Evolutionary conservation across 2,113 vertebrate genomes (phyloP), one percentile per base, ranked within the genome.

Genomic region (Sitta europaea): DNA sequence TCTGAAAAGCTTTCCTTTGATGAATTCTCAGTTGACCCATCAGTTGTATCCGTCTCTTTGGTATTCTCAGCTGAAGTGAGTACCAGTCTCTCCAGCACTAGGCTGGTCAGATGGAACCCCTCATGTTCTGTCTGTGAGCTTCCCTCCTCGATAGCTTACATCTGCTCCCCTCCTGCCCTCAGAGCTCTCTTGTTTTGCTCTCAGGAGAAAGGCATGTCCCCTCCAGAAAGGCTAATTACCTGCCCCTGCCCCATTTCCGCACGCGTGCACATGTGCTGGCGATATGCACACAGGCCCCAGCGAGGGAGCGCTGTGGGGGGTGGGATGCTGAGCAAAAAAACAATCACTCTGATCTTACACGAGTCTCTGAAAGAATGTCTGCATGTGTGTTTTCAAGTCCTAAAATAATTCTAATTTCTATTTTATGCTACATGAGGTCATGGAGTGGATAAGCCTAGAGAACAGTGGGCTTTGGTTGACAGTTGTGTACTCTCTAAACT

Each of bases 161-260:
- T 96, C 85, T 96, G 93, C 86, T 94, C 27, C 65, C 59, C 86
- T 94, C 36, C 72, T 28, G 8, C 80, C 90, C 72, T 90, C 78
- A 33, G 59, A 40, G 33, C 45, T 77, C 77, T 75, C 67, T 77
- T 75, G 31, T 83, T 93, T 83, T 92, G 63, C 59, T 96, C 90
- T 93, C 79, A 74, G 86, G 79, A 88, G 91, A 96, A 88, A 92
- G 79, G 78, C 86, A 94, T 81, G 68, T 92, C 75, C 78, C 59
- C 79, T 86, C 78, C 90, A 90, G 82, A 74, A 94, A 36, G 78
- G 92, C 74, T 95, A 71, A 94, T 93, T 95, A 84, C 90, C 78
- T 92, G 82, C 75, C 67, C 71, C 85, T 85, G 8, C 70, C 72
- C 75, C 65, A 23, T 81, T 93, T 77, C 88, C 0, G 1, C 0